phyloP scores from a whole-genome alignment of 2,797 vertebrate species.

The Pangasius djambal region DNA sequence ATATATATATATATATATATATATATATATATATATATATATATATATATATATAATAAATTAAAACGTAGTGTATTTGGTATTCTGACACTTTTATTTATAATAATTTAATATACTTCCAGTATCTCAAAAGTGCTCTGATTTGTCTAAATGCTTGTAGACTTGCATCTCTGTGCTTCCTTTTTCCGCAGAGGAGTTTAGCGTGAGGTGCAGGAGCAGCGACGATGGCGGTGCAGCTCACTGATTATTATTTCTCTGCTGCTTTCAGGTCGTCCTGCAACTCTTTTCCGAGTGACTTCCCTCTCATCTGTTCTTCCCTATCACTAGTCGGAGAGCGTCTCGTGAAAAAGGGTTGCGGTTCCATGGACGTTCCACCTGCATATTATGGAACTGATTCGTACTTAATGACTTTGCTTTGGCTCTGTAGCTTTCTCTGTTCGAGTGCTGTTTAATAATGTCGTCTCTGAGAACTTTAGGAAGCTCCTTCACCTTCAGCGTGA shows the following conservation, averaged over 20 bases:
- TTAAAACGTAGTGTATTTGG: too few species aligned
- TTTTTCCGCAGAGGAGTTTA: too few species aligned
- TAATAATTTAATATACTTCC: too few species aligned
- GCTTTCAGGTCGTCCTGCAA: constrained; percentile 8
- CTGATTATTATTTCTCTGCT: neutral
- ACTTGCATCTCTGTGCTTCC: too few species aligned
- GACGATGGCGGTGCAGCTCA: neutral
- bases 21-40: too few species aligned
- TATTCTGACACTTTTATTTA: too few species aligned
- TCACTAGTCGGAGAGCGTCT: too few species aligned
- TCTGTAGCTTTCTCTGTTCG: neutral
- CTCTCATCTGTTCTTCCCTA: neutral
- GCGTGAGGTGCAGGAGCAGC: too few species aligned
- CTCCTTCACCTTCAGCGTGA: neutral
- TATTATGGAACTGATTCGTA: neutral
- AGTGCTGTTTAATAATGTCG: neutral
- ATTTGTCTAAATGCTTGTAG: too few species aligned
- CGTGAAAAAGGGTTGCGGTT: neutral
- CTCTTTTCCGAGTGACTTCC: neutral
- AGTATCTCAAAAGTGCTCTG: too few species aligned
- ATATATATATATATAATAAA: too few species aligned
- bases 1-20: too few species aligned
- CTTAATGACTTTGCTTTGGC: neutral
- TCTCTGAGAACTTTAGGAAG: neutral
- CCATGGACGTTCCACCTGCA: neutral